A percentile compares a stretch with the other conserved stretches of the same genome.
phyloP scores from a whole-genome alignment of 1,140 invertebrate genomes.

The Zophobas atratus region DNA sequence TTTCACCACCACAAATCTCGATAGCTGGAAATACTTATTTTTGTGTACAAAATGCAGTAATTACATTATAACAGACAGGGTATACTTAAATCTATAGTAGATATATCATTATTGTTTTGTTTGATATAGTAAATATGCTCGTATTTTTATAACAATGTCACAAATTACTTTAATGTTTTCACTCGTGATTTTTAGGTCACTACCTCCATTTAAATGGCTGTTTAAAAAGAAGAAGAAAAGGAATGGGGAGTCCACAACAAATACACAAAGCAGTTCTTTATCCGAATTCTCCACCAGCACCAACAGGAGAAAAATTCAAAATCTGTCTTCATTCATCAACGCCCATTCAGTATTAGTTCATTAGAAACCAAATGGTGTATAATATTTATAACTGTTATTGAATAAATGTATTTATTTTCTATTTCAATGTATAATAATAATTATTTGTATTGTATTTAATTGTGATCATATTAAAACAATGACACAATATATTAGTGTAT shows the following conservation, averaged over 20 bases:
- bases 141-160: constrained; percentile 33
- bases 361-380: constrained; percentile 5
- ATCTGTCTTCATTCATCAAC: constrained; percentile 53
- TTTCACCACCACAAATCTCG: no score
- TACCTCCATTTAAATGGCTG: constrained; percentile 70
- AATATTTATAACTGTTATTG: not conserved
- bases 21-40: no score
- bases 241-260: constrained; percentile 56
- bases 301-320: constrained; percentile 53
- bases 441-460: constrained; percentile 8
- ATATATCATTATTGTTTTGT: no score
- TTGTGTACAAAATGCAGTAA: no score
- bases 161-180: no score
- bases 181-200: constrained; percentile 61
- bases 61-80: no score
- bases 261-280: constrained; percentile 61
- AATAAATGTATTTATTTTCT: constrained; percentile 9
- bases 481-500: not conserved
- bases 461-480: constrained; percentile 18
- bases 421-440: not conserved
- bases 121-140: no score
- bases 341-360: constrained; percentile 60
- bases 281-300: constrained; percentile 62
- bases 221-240: constrained; percentile 65
- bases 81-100: no score